Base-by-base conservation (phyloP, 2,797 vertebrate genomes). In the Syndactyla subalaris region DNA sequence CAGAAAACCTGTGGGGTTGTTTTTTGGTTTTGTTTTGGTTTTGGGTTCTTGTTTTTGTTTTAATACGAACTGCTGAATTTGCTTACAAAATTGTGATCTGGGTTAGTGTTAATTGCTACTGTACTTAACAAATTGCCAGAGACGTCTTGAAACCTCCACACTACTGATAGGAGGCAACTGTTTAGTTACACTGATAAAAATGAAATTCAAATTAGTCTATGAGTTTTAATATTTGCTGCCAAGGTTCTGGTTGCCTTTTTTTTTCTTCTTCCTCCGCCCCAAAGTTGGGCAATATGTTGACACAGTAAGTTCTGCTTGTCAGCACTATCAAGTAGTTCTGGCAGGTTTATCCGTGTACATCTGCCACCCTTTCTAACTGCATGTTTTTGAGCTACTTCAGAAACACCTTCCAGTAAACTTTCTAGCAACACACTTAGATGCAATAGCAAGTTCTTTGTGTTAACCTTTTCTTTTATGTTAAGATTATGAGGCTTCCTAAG, bases 261-360 rank as follows among this genome's bases (percentile, higher is more conserved):
- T 23, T 68, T 24, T 15, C 39, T 67, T 36, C 54, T 54, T 11
- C 48, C 16, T 27, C 23, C 23, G 24, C 54, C 54, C 61, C 5
- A 2, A 73, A 79, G 81, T 70, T 90, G 77, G 75, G 88, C 84
- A 94, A 94, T 85, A 61, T 93, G 74, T 95, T 96, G 83, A 94
- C 92, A 83, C 46, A 89, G 51, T 74, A 79, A 87, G n/a, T 93
- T 95, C 79, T 96, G 62, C 74, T 92, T 87, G 75, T 95, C 91
- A 95, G 95, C 92, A 55, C 34, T 92, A 48, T 92, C 73, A 67
- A 83, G 94, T 65, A 49, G 76, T 95, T 90, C 85, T 93, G 93
- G 83, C 89, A 92, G 83, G 83, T 95, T 93, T 92, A 46, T 94
- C 82, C 27, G 0, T 70, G 74, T 78, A n/a, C 65, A 67, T 94